Evolutionary conservation across 92 coral and sea anemone species (phyloP).

Genomic region (Bergia sp.): DNA sequence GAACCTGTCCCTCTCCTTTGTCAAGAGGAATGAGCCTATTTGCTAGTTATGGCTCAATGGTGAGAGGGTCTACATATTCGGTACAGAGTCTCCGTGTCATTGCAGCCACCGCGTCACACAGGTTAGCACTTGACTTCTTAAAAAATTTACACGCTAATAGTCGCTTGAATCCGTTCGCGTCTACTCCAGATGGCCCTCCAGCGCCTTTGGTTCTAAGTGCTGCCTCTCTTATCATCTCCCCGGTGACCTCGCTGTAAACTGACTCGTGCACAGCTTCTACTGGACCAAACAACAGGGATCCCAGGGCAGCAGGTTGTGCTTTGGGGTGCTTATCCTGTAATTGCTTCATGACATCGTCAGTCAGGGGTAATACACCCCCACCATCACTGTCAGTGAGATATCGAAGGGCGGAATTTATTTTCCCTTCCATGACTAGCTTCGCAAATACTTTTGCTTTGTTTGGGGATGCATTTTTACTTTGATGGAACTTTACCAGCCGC

Average conservation of each 20-base stretch:
- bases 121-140: constrained; percentile 33
- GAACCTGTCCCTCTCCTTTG: constrained; percentile 39
- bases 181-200: constrained; percentile 41
- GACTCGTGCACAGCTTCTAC: constrained; percentile 28
- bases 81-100: constrained; percentile 43
- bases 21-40: constrained; percentile 37
- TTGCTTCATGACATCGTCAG: constrained; percentile 51
- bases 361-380: constrained; percentile 46
- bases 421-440: constrained; percentile 53
- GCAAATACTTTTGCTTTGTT: constrained; percentile 50
- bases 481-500: constrained; percentile 41
- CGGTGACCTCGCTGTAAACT: constrained; percentile 26
- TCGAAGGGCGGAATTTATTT: constrained; percentile 37
- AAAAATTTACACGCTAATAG: constrained; percentile 36
- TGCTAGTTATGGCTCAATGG: constrained; percentile 20
- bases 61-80: constrained; percentile 39
- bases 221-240: constrained; percentile 31
- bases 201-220: constrained; percentile 38
- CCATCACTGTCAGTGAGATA: constrained; percentile 19
- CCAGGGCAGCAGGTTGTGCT: constrained; percentile 32
- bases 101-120: constrained; percentile 46
- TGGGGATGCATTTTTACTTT: constrained; percentile 32
- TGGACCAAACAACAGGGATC: constrained; percentile 38
- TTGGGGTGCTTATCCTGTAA: constrained; percentile 49
- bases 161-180: constrained; percentile 40